Evolutionary conservation across 1,140 invertebrate genomes (phyloP).

Genomic region (Apis mellifera): DNA sequence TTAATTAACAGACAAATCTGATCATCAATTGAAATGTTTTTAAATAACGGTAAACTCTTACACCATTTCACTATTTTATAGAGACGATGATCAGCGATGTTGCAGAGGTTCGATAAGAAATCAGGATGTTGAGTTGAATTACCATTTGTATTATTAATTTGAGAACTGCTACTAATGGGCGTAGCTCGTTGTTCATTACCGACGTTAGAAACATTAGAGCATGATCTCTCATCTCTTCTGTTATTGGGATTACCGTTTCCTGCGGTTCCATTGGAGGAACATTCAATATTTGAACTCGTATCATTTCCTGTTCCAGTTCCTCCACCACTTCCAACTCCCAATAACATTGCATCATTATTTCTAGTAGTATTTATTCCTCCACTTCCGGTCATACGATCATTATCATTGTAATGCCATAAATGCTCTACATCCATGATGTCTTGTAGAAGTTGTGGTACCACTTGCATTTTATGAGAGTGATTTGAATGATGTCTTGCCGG

Average conservation of each 20-base stretch:
- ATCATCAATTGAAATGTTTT: slow-evolving; percentile 98
- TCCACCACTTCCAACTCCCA: slow-evolving; percentile 31
- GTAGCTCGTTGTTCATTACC: slow-evolving; percentile 64
- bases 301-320: slow-evolving; percentile 40
- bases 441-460: slow-evolving; percentile 82
- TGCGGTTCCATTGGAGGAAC: slow-evolving; percentile 58
- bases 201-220: slow-evolving; percentile 46
- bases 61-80: slow-evolving; percentile 99
- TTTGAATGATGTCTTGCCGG: slow-evolving; percentile 76
- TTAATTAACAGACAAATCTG: slow-evolving; percentile 98
- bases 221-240: slow-evolving; percentile 61
- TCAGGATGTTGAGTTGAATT: slow-evolving; percentile 88
- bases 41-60: slow-evolving; percentile 97
- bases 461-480: slow-evolving; percentile 77
- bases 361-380: slow-evolving; percentile 28
- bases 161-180: slow-evolving; percentile 47
- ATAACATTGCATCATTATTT: slow-evolving; percentile 39
- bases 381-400: slow-evolving; percentile 71
- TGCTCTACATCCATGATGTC: slow-evolving; percentile 98
- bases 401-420: slow-evolving; percentile 94
- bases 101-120: slow-evolving; percentile 93
- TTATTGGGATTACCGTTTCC: slow-evolving; percentile 76
- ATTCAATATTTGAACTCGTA: slow-evolving; percentile 34
- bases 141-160: slow-evolving; percentile 74
- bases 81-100: slow-evolving; percentile 96